Percentiles rank a stretch among this genome's conserved stretches.
Conservation (phyloP, 1,140 invertebrate species). For the Choristoneura fumiferana region DNA sequence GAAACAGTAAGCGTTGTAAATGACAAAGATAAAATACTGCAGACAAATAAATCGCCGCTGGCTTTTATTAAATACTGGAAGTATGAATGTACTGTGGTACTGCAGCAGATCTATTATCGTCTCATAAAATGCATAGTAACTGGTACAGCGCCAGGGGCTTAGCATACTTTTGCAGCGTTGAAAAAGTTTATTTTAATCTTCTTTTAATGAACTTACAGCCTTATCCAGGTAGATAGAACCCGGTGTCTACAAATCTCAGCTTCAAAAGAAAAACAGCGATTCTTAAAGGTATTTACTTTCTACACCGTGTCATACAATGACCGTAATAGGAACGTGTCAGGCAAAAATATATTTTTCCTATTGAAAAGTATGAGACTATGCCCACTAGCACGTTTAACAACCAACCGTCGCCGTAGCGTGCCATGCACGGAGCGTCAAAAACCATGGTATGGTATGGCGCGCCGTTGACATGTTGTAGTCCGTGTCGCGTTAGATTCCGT, state of each 20-base stretch:
- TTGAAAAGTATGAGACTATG: no score
- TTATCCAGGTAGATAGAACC: constrained; percentile 45
- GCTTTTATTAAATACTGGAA: constrained; percentile 8
- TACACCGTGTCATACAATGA: no score
- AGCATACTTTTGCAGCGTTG: constrained; percentile 51
- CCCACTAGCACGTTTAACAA: no score
- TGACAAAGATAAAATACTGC: background rate
- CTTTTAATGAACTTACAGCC: constrained; percentile 64
- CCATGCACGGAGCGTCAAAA: no score
- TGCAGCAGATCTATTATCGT: constrained; percentile 46
- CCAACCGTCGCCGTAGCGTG: no score
- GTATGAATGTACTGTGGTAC: constrained; percentile 31
- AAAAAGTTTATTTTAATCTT: constrained; percentile 65
- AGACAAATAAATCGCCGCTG: constrained; percentile 1
- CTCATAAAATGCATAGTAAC: constrained; percentile 45
- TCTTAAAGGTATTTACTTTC: no score
- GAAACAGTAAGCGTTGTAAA: constrained; percentile 7
- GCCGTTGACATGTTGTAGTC: no score
- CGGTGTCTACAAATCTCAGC: constrained; percentile 43
- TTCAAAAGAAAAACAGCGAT: constrained; percentile 20
- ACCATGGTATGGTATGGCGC: no score
- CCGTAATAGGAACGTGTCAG: no score
- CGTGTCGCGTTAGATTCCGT: no score
- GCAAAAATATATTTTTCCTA: no score
- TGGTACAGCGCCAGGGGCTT: constrained; percentile 34